Percentiles rank a stretch among this genome's conserved stretches.
Evolutionary conservation across 2,888 invertebrate genomes (phyloP).

Genomic region (Ctena decussata): DNA sequence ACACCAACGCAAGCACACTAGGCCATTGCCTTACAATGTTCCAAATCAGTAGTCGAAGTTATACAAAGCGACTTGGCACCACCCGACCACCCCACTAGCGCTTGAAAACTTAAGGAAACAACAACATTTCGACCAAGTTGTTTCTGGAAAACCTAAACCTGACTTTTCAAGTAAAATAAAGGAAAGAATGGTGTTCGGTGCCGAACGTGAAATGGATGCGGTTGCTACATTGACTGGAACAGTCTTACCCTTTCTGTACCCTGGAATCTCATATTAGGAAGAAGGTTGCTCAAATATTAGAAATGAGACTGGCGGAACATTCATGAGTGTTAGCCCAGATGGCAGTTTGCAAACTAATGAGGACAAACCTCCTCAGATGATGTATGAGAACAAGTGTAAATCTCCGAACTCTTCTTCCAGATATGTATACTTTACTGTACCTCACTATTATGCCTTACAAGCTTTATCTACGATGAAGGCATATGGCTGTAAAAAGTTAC

Average conservation of each 20-base stretch:
- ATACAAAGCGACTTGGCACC: too few relatives aligned
- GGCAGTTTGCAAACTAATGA: background rate
- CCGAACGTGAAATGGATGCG: background rate
- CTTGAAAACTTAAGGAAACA: background rate
- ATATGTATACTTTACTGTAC: background rate
- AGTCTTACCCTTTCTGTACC: background rate
- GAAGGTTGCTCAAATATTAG: background rate
- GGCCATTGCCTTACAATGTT: too few relatives aligned
- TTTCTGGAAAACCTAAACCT: background rate
- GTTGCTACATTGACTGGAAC: background rate
- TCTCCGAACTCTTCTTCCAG: background rate
- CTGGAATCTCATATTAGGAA: background rate
- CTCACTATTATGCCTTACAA: constrained; percentile 7
- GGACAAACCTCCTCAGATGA: background rate
- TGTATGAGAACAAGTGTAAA: constrained; percentile 23
- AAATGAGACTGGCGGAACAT: background rate
- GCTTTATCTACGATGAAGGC: constrained; percentile 7
- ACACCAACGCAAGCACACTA: too few relatives aligned
- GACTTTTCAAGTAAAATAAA: background rate
- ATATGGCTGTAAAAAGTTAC: background rate
- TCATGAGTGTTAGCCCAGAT: constrained; percentile 21
- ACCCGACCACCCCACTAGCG: too few relatives aligned
- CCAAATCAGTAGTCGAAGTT: too few relatives aligned
- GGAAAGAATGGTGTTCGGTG: background rate
- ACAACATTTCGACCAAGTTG: background rate